phyloP scores from a whole-genome alignment of 2,113 vertebrate species.

The Pituophis catenifer region DNA sequence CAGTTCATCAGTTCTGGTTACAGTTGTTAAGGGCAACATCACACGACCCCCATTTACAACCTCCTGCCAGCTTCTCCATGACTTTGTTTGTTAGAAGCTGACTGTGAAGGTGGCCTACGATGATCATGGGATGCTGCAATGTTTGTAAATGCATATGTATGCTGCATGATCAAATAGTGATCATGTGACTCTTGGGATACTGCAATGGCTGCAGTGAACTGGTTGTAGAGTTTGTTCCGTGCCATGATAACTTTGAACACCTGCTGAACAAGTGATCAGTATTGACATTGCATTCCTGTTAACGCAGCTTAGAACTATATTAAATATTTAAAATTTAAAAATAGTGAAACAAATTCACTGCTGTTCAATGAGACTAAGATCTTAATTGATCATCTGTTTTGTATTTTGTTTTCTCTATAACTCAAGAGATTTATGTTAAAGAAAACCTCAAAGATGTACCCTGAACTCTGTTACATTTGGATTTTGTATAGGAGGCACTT shows the following conservation, averaged over 20 bases:
- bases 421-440: not conserved
- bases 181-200: not conserved
- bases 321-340: not conserved
- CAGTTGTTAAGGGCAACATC: not conserved
- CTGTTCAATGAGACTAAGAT: not conserved
- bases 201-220: not conserved
- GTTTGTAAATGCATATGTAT: not conserved
- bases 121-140: not conserved
- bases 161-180: not conserved
- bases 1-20: not conserved
- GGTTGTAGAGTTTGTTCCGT: not conserved
- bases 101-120: not conserved
- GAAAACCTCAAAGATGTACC: not conserved
- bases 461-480: not conserved
- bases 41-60: not conserved
- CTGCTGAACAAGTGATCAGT: not conserved
- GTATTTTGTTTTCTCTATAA: not conserved
- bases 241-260: not conserved
- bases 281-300: not conserved
- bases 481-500: not conserved
- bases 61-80: not conserved
- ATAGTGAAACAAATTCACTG: not conserved
- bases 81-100: not conserved
- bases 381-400: not conserved
- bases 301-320: too few species aligned